Evolutionary conservation across 2,888 invertebrate species (phyloP), one percentile per base, ranked within the genome.

Genomic region (Clepsis dumicolana): DNA sequence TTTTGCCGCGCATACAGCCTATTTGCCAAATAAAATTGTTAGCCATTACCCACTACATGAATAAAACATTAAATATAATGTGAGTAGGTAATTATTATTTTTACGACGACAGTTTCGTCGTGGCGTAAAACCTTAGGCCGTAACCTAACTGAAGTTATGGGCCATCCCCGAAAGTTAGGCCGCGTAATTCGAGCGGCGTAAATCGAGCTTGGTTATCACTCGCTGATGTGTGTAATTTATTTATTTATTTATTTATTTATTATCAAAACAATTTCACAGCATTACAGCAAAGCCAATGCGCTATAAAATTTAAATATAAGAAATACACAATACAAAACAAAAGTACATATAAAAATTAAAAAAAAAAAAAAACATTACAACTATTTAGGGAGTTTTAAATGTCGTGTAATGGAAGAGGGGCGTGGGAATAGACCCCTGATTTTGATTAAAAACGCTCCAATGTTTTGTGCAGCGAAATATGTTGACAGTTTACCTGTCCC

Each of bases 1-100:
- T 12, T 50, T 14, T n/a, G 35, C 14, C 7, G 5, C 5, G 16
- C 54, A 4, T 29, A 16, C 25, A 35, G 21, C 21, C 35, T 59
- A 59, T 59, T 59, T 59, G 59, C 59, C n/a, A 24, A 41, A 41
- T 59, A 59, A 59, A 59, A 59, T n/a, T 38, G 21, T 25, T 14
- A 27, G 52, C 41, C 44, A 24, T 24, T 27, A 18, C 53, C 60
- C 65, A 65, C 65, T 29, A 60, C 56, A 63, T 62, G 67, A 67
- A 66, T 66, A 56, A 57, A 63, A 67, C 67, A 67, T 67, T 50
- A 67, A 62, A 67, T 67, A 62, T 67, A 63, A 67, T 63, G 67
- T 56, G 21, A 62, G 67, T 67, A 57, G 62, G 67, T 67, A 67
- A 67, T 67, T 63, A 63, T 67, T 63, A n/a, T 57, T 67, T 67